A percentile compares a stretch with the other conserved stretches of the same genome.
Conservation (phyloP, 2,113 vertebrate genomes). For the Chrysochloris asiatica region DNA sequence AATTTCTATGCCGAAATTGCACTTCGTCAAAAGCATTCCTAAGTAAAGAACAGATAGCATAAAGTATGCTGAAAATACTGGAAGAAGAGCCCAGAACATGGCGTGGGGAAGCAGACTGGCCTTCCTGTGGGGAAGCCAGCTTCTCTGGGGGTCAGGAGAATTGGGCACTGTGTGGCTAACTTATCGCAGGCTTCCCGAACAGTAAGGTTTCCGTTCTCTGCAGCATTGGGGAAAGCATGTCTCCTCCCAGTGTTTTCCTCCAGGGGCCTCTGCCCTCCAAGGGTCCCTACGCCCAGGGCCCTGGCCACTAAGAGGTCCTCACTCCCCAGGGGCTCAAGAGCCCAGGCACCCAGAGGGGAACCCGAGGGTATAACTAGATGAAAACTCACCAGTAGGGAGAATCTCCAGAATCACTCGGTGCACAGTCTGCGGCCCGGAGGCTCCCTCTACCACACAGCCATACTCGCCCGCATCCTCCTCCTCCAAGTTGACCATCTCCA, state of each 20-base stretch:
- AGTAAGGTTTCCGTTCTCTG: constrained; percentile 39
- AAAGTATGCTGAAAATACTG: not conserved
- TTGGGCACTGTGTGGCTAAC: not conserved
- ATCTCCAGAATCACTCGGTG: constrained; percentile 79
- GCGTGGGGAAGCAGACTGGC: not conserved
- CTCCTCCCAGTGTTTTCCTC: not conserved
- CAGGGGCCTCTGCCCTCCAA: not conserved
- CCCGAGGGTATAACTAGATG: not conserved
- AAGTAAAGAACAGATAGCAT: not conserved
- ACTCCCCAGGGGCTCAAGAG: not conserved
- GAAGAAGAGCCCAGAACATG: not conserved
- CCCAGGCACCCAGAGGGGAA: no score
- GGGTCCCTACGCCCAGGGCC: not conserved
- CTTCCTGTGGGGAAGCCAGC: not conserved
- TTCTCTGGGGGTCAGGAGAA: no score
- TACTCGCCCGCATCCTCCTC: constrained; percentile 83
- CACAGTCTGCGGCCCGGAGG: not conserved
- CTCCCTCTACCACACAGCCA: constrained; percentile 75
- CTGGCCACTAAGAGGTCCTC: no score
- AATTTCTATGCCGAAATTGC: not conserved
- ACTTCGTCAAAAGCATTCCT: not conserved
- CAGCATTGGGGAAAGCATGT: not conserved
- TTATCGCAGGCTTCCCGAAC: constrained; percentile 55
- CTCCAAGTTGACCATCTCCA: constrained; percentile 79
- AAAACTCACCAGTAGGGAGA: constrained; percentile 50